Conservation (phyloP, 2,888 invertebrate genomes). For the Tineola bisselliella region DNA sequence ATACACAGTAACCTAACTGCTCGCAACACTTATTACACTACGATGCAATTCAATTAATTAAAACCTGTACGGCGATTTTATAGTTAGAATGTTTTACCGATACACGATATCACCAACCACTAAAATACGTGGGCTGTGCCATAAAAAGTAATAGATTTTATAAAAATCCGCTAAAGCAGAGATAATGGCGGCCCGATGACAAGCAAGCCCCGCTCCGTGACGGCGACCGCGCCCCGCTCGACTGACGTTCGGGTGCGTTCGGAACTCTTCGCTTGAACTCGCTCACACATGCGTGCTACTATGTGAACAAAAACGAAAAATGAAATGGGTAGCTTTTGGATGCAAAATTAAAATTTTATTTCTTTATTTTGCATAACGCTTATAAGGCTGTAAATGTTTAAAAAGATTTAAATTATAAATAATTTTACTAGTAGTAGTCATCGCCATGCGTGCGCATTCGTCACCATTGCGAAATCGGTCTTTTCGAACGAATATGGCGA, state of each 20-base stretch:
- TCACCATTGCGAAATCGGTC: too few species aligned
- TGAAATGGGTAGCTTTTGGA: too few species aligned
- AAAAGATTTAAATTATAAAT: background rate
- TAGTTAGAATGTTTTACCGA: background rate
- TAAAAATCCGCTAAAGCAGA: constrained; percentile 66
- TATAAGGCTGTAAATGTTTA: background rate
- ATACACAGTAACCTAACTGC: constrained; percentile 56
- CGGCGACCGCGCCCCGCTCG: constrained; percentile 71
- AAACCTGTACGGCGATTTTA: background rate
- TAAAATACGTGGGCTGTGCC: background rate
- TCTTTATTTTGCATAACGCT: too few species aligned
- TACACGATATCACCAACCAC: background rate
- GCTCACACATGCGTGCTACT: constrained; percentile 58
- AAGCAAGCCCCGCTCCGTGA: constrained; percentile 67
- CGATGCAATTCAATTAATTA: background rate
- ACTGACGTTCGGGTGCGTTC: constrained; percentile 64
- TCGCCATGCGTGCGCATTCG: background rate
- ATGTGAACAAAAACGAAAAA: constrained; percentile 3
- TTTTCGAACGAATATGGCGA: too few species aligned
- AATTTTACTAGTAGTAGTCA: background rate
- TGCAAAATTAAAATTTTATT: too few species aligned
- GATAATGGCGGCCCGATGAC: constrained; percentile 72
- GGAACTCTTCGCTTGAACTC: constrained; percentile 56
- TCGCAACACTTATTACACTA: constrained; percentile 48
- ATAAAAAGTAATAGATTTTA: constrained; percentile 59